These are phyloP conservation scores for Gephyroberyx darwinii DNA, from an alignment of 2,797 vertebrate genomes.

Conservation along the genomic window DNA sequence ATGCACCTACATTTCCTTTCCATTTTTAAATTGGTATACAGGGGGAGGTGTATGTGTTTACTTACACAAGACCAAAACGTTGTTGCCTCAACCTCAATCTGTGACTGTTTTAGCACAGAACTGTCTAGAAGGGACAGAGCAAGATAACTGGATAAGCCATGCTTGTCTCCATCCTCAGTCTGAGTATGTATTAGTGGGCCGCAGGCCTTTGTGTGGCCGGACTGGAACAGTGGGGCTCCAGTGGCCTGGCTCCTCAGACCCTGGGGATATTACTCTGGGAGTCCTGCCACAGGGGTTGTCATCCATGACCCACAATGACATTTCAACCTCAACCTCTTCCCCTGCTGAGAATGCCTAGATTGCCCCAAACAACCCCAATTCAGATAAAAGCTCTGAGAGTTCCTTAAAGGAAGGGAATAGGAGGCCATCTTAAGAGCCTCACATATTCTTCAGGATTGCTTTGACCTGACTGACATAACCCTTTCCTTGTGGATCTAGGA, in stretches of 20 bases:
- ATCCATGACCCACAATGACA: conserved; percentile 83
- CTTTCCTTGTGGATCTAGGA: conserved; percentile 55
- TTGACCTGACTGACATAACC: conserved; percentile 53
- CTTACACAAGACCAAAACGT: background rate
- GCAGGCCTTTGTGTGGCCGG: conserved; percentile 22
- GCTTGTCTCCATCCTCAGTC: background rate
- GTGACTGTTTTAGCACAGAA: background rate
- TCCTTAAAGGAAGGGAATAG: conserved; percentile 33
- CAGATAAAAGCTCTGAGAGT: conserved; percentile 31
- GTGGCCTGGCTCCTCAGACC: conserved; percentile 40
- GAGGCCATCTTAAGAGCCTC: conserved; percentile 29
- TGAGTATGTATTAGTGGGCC: conserved; percentile 20
- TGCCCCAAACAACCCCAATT: conserved; percentile 50
- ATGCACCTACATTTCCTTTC: too few species aligned
- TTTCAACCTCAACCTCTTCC: conserved; percentile 86
- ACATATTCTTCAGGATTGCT: conserved; percentile 40
- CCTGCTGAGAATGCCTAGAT: conserved; percentile 79
- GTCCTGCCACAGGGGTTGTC: conserved; percentile 71
- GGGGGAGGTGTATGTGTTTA: background rate
- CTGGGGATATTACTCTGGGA: conserved; percentile 39
- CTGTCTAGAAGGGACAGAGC: conserved; percentile 10
- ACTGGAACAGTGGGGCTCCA: conserved; percentile 42
- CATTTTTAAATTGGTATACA: background rate
- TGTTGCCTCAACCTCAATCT: background rate
- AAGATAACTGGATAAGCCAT: conserved; percentile 12